These are phyloP conservation scores for Heliocidaris erythrogramma DNA, from an alignment of 35 echinoderm and acorn worm species.

Conservation along the genomic window DNA sequence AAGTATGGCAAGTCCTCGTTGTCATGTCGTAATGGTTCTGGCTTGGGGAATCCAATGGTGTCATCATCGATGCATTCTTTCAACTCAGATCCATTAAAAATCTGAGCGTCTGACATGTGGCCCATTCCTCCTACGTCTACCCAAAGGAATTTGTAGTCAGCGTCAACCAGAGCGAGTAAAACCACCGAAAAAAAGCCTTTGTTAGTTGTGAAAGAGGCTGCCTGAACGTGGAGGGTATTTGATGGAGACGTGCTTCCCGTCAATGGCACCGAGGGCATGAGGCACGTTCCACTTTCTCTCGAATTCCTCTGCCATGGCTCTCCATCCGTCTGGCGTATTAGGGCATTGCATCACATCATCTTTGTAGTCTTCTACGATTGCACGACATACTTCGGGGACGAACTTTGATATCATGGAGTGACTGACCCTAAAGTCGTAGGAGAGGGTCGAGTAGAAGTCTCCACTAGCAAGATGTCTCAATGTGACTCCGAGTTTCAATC, in stretches of 20 bases:
- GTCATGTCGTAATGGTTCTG: not conserved
- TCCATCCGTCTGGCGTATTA: slow-evolving; percentile 39
- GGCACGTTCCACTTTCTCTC: slow-evolving; percentile 64
- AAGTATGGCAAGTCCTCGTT: not conserved
- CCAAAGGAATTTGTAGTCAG: too few species aligned
- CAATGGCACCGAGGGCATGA: slow-evolving; percentile 53
- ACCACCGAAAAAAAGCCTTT: too few species aligned
- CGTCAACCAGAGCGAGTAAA: too few species aligned
- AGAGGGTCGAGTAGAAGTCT: not conserved
- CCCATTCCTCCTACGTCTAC: not conserved
- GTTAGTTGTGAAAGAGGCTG: slow-evolving; percentile 56
- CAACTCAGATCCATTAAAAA: not conserved
- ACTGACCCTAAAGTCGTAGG: slow-evolving; percentile 11
- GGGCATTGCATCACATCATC: not conserved
- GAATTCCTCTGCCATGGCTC: slow-evolving; percentile 42
- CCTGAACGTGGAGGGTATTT: slow-evolving; percentile 45
- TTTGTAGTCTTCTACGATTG: not conserved
- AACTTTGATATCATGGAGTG: not conserved
- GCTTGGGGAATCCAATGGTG: slow-evolving; percentile 39
- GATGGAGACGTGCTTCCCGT: slow-evolving; percentile 67
- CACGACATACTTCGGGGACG: not conserved
- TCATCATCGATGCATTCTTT: slow-evolving; percentile 8
- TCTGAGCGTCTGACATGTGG: not conserved
- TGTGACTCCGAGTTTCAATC: slow-evolving; percentile 45
- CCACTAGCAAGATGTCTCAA: slow-evolving; percentile 63